Evolutionary conservation across 1,140 invertebrate genomes (phyloP).

Genomic region (Drosophila kohkoa): DNA sequence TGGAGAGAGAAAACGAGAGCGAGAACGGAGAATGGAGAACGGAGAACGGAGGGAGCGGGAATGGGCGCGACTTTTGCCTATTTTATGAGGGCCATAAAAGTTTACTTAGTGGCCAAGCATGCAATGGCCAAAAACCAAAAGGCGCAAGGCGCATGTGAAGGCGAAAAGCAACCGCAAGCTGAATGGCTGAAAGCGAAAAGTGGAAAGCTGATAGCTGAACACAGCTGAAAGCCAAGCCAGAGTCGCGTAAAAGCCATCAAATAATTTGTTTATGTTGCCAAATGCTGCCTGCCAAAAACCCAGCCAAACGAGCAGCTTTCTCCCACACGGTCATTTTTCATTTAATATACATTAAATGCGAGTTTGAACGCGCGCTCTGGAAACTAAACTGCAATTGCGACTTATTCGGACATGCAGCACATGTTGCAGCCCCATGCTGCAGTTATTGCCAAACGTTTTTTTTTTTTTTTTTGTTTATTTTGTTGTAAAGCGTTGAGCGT

Average conservation of each 20-base stretch:
- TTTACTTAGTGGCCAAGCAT: slow-evolving; percentile 74
- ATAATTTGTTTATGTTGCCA: slow-evolving; percentile 79
- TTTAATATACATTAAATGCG: slow-evolving; percentile 42
- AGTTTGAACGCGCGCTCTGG: not conserved
- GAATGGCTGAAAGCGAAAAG: slow-evolving; percentile 2
- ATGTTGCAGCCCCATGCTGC: not conserved
- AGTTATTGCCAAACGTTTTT: not conserved
- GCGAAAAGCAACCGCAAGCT: slow-evolving; percentile 6
- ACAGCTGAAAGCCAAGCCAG: slow-evolving; percentile 34
- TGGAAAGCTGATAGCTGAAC: slow-evolving; percentile 11
- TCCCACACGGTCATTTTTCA: slow-evolving; percentile 29
- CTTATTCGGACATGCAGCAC: not conserved
- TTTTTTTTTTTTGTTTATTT: too few relatives aligned
- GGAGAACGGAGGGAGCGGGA: too few relatives aligned
- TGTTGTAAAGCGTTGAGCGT: not conserved
- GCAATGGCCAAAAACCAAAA: slow-evolving; percentile 45
- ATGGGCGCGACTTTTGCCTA: slow-evolving; percentile 71
- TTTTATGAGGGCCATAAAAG: slow-evolving; percentile 77
- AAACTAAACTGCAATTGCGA: not conserved
- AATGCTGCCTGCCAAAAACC: slow-evolving; percentile 34
- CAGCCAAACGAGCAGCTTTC: slow-evolving; percentile 9
- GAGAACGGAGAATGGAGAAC: not conserved
- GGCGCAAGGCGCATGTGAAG: not conserved
- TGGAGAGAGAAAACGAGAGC: slow-evolving; percentile 1
- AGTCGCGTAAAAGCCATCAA: slow-evolving; percentile 69